phyloP scores from a whole-genome alignment of 2,113 vertebrate species.

The Hystrix brachyura region DNA sequence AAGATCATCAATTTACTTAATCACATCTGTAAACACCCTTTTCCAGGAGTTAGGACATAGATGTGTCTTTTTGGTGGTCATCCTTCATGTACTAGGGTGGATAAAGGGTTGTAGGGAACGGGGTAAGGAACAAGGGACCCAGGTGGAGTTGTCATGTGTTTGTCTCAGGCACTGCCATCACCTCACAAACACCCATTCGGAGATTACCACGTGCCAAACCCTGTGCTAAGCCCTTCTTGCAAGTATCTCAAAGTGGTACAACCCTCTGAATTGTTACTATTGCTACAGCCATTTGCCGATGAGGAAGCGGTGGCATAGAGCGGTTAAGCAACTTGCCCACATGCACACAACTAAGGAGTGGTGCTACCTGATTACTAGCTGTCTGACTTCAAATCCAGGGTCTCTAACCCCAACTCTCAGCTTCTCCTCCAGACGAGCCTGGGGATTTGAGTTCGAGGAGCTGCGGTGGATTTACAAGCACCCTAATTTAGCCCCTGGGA shows the following conservation, averaged over 20 bases:
- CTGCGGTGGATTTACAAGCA: background rate
- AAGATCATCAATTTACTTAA: slow-evolving; percentile 31
- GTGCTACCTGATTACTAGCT: background rate
- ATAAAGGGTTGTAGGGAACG: background rate
- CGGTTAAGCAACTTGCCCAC: background rate
- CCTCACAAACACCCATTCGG: background rate
- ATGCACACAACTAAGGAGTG: background rate
- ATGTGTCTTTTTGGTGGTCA: background rate
- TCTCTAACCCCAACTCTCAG: background rate
- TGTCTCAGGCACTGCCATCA: background rate
- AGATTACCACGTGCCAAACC: background rate
- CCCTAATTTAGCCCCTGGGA: background rate
- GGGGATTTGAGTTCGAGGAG: background rate
- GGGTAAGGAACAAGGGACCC: background rate
- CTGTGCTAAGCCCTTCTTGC: background rate
- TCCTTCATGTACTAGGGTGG: background rate
- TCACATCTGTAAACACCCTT: background rate
- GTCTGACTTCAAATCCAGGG: background rate
- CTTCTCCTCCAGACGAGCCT: background rate
- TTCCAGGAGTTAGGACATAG: background rate
- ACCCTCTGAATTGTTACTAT: background rate
- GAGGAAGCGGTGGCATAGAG: background rate
- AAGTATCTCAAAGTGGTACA: background rate
- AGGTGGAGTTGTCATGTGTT: background rate
- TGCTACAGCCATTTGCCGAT: background rate